Percentiles rank a stretch among this genome's conserved stretches.
Evolutionary conservation across 2,888 invertebrate species (phyloP).

Genomic region (Hemithea aestivaria): DNA sequence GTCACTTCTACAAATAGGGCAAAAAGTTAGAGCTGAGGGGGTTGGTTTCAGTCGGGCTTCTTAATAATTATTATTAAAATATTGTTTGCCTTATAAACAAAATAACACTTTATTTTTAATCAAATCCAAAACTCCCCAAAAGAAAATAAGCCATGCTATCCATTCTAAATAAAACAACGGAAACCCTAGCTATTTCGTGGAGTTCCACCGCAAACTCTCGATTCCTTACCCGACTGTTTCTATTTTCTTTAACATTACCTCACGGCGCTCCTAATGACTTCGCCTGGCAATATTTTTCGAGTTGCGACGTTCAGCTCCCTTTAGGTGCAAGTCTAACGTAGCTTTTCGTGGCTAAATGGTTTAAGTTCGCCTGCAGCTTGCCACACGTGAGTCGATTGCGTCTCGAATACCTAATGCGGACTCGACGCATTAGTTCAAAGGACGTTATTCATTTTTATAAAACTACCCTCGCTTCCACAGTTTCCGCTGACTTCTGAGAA

Average conservation of each 20-base stretch:
- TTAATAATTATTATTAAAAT: too few species aligned
- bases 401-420: conserved; percentile 46
- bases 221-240: conserved; percentile 17
- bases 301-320: conserved; percentile 30
- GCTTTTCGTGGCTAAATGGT: conserved; percentile 35
- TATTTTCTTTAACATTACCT: conserved; percentile 33
- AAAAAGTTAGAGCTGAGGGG: too few species aligned
- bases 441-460: conserved; percentile 47
- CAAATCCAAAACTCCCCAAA: too few species aligned
- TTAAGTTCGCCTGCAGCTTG: conserved; percentile 39
- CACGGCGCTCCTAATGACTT: conserved; percentile 37
- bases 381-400: conserved; percentile 43
- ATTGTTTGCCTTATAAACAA: too few species aligned
- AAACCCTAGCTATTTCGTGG: conserved; percentile 8
- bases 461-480: conserved; percentile 28
- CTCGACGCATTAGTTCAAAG: conserved; percentile 44
- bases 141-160: not conserved
- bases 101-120: too few species aligned
- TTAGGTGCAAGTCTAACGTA: conserved; percentile 28
- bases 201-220: conserved; percentile 16
- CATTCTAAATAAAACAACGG: conserved; percentile 15
- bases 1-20: too few species aligned
- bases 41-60: too few species aligned
- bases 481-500: conserved; percentile 28
- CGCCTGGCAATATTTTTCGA: conserved; percentile 37